These are phyloP conservation scores for Cosmopolites sordidus DNA, from an alignment of 2,888 invertebrate species.

Conservation along the genomic window DNA sequence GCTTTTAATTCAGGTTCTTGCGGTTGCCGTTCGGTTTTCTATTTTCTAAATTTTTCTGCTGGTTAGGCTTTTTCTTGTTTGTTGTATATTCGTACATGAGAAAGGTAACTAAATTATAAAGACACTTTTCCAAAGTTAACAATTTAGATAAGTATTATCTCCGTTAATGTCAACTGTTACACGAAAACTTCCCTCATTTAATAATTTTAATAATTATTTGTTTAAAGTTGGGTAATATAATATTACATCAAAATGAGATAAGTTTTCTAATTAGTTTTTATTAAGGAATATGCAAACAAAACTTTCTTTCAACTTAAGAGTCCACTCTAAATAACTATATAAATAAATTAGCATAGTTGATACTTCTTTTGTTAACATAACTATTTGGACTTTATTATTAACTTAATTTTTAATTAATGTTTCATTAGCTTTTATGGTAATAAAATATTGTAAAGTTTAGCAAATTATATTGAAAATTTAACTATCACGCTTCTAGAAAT, in stretches of 20 bases:
- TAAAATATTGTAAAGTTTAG: no score
- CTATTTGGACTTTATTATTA: no score
- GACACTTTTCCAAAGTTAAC: slow-evolving; percentile 1
- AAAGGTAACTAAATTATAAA: slow-evolving; percentile 15
- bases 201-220: slow-evolving; percentile 12
- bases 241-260: slow-evolving; percentile 14
- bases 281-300: slow-evolving; percentile 3
- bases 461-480: no score
- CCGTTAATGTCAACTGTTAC: slow-evolving; percentile 5
- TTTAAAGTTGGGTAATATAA: slow-evolving; percentile 8
- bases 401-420: no score
- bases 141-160: slow-evolving; percentile 11
- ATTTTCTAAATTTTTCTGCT: slow-evolving; percentile 14
- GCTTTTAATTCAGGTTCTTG: slow-evolving; percentile 15
- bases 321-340: background rate
- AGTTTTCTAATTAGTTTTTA: slow-evolving; percentile 9
- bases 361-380: no score
- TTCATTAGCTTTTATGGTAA: no score
- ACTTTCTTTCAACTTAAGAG: background rate
- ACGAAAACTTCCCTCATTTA: slow-evolving; percentile 9
- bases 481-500: no score
- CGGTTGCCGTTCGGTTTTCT: slow-evolving; percentile 8
- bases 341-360: background rate
- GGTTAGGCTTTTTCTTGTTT: slow-evolving; percentile 6
- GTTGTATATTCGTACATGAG: slow-evolving; percentile 1